A percentile compares a stretch with the other conserved stretches of the same genome.
phyloP scores from a whole-genome alignment of 1,140 invertebrate genomes.

The Pachyrhynchus sulphureomaculatus region DNA sequence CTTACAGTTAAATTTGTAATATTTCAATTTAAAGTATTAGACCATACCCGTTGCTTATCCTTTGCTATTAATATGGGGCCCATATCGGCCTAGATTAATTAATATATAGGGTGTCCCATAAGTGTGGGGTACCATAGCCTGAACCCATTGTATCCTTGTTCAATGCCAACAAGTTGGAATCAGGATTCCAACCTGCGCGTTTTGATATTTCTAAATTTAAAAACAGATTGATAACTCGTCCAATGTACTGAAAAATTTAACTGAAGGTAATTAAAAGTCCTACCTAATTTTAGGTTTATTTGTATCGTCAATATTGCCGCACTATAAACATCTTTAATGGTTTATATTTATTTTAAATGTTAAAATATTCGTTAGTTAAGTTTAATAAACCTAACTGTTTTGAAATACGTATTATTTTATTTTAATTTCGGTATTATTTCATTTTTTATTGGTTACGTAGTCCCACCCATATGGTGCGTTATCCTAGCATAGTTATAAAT shows the following conservation, averaged over 20 bases:
- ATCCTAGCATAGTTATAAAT: too few species aligned
- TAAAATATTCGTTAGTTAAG: not conserved
- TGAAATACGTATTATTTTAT: not conserved
- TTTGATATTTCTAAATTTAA: too few species aligned
- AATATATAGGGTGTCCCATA: too few species aligned
- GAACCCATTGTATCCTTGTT: too few species aligned
- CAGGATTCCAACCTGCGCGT: too few species aligned
- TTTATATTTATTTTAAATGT: conserved; percentile 4
- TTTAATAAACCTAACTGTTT: not conserved
- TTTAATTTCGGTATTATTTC: too few species aligned
- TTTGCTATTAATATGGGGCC: not conserved
- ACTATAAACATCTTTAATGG: not conserved
- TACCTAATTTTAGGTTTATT: not conserved
- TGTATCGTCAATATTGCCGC: not conserved
- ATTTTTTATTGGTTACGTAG: too few species aligned
- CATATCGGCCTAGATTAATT: not conserved
- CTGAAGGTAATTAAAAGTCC: not conserved
- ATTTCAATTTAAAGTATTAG: not conserved
- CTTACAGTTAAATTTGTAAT: not conserved
- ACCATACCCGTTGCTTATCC: not conserved
- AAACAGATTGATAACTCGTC: too few species aligned
- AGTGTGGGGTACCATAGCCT: too few species aligned
- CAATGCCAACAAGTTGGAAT: too few species aligned
- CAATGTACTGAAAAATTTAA: not conserved
- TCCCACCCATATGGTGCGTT: too few species aligned